Conservation (phyloP, 2,888 invertebrate genomes). For the Eudasyphora cyanicolor region DNA sequence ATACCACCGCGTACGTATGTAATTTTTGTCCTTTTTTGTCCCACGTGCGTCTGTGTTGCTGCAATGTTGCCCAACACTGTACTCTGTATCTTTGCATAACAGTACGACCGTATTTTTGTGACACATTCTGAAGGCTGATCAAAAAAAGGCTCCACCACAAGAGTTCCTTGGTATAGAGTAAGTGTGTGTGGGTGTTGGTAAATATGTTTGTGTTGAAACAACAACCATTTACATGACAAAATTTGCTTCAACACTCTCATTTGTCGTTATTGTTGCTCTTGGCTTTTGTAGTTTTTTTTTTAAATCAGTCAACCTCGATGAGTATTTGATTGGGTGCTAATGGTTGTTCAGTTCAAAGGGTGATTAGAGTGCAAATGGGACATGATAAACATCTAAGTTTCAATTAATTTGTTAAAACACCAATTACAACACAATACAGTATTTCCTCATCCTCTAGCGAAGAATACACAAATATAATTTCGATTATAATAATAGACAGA, state of each 20-base stretch:
- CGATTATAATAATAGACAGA: too few relatives aligned
- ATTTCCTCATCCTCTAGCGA: too few relatives aligned
- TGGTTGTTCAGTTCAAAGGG: neutral
- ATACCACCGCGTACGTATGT: too few relatives aligned
- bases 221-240: constrained; percentile 6
- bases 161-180: neutral
- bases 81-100: too few relatives aligned
- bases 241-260: neutral
- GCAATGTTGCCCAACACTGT: too few relatives aligned
- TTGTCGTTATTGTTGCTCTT: neutral
- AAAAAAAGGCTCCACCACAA: constrained; percentile 5
- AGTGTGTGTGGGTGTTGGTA: neutral
- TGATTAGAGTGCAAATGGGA: neutral
- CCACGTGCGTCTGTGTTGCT: too few relatives aligned
- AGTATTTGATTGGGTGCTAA: constrained; percentile 39
- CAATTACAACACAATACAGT: too few relatives aligned
- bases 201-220: neutral
- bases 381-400: neutral
- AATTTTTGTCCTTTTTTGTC: too few relatives aligned
- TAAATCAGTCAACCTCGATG: constrained; percentile 26
- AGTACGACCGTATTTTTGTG: too few relatives aligned
- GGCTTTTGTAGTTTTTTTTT: neutral
- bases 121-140: neutral
- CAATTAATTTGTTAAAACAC: too few relatives aligned
- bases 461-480: too few relatives aligned